Conservation (phyloP, 2,113 vertebrate genomes). For the Nothocercus nigrocapillus region DNA sequence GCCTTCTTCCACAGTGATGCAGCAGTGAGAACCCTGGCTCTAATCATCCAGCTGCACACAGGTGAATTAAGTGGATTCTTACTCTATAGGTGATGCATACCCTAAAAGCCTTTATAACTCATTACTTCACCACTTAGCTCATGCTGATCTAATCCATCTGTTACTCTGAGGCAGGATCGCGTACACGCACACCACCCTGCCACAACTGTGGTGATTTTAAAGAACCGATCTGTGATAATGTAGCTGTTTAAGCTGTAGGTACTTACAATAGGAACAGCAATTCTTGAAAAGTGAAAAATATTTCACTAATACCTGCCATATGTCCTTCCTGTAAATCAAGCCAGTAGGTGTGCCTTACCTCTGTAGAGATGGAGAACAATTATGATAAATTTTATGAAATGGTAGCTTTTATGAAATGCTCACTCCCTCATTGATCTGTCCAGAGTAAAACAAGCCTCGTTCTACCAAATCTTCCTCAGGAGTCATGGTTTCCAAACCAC, state of each 20-base stretch:
- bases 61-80: background rate
- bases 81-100: background rate
- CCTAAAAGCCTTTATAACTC: background rate
- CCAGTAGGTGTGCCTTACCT: background rate
- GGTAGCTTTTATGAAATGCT: background rate
- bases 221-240: background rate
- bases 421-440: background rate
- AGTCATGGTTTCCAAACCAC: background rate
- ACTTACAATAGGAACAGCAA: background rate
- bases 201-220: background rate
- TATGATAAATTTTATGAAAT: background rate
- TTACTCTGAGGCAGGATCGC: background rate
- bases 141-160: background rate
- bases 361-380: background rate
- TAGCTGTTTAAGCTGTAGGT: background rate
- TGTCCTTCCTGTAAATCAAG: background rate
- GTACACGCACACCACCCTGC: background rate
- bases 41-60: background rate
- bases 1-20: background rate
- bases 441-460: fast-evolving
- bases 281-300: background rate
- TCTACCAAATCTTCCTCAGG: background rate
- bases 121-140: background rate
- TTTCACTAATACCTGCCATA: background rate
- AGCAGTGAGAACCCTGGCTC: fast-evolving